phyloP scores from a whole-genome alignment of 2,797 vertebrate species.

The Catamblyrhynchus diadema region DNA sequence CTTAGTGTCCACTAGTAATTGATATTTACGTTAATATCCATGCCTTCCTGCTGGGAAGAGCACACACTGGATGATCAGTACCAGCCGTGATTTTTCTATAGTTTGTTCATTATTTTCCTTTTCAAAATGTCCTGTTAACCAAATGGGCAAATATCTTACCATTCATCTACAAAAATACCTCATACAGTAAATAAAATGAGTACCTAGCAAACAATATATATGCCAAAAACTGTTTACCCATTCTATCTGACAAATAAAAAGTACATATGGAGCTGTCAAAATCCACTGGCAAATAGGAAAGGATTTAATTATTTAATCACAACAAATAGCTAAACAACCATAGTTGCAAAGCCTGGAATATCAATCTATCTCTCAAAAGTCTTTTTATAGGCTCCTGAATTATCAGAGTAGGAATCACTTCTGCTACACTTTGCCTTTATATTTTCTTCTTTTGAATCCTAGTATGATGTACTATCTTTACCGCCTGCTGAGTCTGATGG shows the following conservation, averaged over 20 bases:
- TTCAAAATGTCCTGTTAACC: not conserved
- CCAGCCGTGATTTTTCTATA: not conserved
- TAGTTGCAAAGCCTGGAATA: not conserved
- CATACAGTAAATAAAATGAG: not conserved
- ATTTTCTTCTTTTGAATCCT: not conserved
- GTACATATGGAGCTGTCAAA: not conserved
- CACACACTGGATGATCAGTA: not conserved
- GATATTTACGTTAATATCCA: not conserved
- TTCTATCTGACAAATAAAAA: not conserved
- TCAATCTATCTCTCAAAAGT: not conserved
- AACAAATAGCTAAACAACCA: not conserved
- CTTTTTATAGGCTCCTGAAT: not conserved
- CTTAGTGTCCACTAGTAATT: not conserved
- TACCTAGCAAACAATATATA: not conserved
- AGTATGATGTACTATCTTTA: not conserved
- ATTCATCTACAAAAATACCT: not conserved
- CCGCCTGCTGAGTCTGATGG: not conserved
- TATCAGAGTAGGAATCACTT: not conserved
- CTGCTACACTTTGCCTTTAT: not conserved
- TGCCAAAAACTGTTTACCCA: not conserved
- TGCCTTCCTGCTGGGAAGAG: not conserved
- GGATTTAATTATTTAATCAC: not conserved
- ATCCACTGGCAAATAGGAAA: not conserved
- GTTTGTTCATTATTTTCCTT: not conserved
- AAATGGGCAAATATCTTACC: not conserved